Evolutionary conservation across 2,797 vertebrate genomes (phyloP).

Genomic region (Xenopus petersii): DNA sequence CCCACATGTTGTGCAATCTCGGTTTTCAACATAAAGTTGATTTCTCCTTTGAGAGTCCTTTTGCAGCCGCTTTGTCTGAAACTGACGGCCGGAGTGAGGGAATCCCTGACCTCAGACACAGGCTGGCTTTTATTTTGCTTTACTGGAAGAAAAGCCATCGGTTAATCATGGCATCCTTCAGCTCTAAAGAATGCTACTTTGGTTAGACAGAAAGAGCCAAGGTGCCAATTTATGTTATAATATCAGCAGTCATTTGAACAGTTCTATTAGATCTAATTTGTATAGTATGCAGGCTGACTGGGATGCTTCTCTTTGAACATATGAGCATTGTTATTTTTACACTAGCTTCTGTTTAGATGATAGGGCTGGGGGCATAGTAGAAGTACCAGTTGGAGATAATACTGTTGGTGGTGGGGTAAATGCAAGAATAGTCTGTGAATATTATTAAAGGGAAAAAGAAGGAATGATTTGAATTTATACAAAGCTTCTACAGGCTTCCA

Average conservation of each 20-base stretch:
- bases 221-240: not conserved
- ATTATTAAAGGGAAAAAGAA: no score
- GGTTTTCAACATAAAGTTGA: conserved; percentile 1
- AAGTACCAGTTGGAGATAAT: no score
- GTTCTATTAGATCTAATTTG: no score
- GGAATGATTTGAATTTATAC: no score
- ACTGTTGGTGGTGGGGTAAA: no score
- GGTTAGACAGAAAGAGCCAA: not conserved
- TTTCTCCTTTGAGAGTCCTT: conserved; percentile 10
- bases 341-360: not conserved
- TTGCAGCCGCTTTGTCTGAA: conserved; percentile 25
- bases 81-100: not conserved
- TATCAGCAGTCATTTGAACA: not conserved
- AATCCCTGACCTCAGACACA: conserved; percentile 23
- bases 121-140: conserved; percentile 6
- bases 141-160: conserved; percentile 4
- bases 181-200: not conserved
- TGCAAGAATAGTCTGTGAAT: no score
- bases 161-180: conserved; percentile 22
- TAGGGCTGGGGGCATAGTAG: no score
- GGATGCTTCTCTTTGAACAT: no score
- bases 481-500: no score
- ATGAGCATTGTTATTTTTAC: no score
- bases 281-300: no score
- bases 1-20: conserved; percentile 16